Conservation (phyloP, 2,113 vertebrate species). For the Silurus meridionalis region DNA sequence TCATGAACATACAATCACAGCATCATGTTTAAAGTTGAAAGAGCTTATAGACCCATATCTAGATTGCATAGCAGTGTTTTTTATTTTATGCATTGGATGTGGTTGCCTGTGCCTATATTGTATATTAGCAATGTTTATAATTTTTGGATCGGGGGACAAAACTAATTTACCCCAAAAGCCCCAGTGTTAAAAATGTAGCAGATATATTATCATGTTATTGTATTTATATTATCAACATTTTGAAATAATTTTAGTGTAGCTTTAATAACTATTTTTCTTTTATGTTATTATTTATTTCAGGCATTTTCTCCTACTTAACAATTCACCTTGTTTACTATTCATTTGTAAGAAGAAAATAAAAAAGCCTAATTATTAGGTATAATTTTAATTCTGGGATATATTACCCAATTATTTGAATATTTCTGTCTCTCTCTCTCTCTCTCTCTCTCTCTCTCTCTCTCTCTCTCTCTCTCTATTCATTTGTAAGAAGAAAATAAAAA, state of each 20-base stretch:
- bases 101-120: not conserved
- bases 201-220: not conserved
- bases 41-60: not conserved
- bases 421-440: too few relatives aligned
- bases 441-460: not conserved
- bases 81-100: not conserved
- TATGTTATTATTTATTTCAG: not conserved
- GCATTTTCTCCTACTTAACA: not conserved
- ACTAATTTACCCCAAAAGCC: not conserved
- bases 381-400: not conserved
- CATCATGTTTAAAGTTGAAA: not conserved
- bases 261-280: not conserved
- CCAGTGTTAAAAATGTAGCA: not conserved
- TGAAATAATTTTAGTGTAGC: not conserved
- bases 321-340: not conserved
- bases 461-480: not conserved
- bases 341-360: not conserved
- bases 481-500: not conserved
- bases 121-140: not conserved
- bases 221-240: not conserved
- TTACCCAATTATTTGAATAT: too few relatives aligned
- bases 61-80: not conserved
- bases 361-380: too few relatives aligned
- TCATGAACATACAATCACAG: not conserved
- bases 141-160: too few relatives aligned